A percentile compares a stretch with the other conserved stretches of the same genome.
phyloP scores from a whole-genome alignment of 1,140 invertebrate genomes.

The Lamellibrachia luymesi region DNA sequence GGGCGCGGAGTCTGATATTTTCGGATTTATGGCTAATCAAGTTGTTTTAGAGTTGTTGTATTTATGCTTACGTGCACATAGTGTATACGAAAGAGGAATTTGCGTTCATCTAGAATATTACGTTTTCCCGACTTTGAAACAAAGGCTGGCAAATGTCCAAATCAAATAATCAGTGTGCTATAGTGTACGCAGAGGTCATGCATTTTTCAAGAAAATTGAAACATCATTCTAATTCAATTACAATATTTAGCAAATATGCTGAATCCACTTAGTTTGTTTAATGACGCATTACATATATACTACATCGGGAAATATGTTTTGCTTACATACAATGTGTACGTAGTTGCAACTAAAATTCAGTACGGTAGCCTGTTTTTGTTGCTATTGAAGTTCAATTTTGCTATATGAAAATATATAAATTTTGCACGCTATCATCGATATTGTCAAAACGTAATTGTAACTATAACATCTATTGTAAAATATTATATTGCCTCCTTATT shows the following conservation, averaged over 20 bases:
- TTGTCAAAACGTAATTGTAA: neutral
- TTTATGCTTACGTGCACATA: neutral
- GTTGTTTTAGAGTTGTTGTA: neutral
- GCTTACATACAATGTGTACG: neutral
- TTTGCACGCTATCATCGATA: neutral
- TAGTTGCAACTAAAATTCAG: neutral
- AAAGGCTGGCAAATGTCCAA: neutral
- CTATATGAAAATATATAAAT: neutral
- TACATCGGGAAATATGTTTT: neutral
- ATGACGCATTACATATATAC: neutral
- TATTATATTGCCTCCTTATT: neutral
- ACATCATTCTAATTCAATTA: neutral
- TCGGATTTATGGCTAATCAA: neutral
- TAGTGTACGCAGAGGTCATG: neutral
- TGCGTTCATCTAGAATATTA: neutral
- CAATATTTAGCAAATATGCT: neutral
- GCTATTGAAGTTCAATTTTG: neutral
- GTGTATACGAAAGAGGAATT: neutral
- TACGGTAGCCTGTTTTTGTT: neutral
- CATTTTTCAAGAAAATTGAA: neutral
- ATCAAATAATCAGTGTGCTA: neutral
- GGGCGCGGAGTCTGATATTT: neutral
- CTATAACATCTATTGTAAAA: neutral
- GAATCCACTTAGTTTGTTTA: neutral
- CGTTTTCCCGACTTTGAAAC: neutral